phyloP scores from a whole-genome alignment of 1,140 invertebrate genomes.

The Venturia canescens region DNA sequence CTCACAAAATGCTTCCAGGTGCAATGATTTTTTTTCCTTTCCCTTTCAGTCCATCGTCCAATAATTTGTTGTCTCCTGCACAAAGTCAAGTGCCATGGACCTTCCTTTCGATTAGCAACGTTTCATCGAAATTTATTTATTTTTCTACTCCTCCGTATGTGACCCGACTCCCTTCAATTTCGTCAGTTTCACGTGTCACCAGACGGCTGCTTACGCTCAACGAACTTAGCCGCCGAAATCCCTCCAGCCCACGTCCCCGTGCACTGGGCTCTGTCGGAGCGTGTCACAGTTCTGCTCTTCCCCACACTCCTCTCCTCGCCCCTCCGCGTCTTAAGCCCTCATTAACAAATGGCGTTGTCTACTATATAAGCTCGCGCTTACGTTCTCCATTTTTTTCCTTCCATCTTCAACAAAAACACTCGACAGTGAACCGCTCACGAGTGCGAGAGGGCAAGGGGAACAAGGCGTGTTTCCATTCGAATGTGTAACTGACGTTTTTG shows the following conservation, averaged over 20 bases:
- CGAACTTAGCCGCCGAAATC: slow-evolving; percentile 15
- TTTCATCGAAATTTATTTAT: not conserved
- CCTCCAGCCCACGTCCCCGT: not conserved
- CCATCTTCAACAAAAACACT: slow-evolving; percentile 49
- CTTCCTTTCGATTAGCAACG: too few relatives aligned
- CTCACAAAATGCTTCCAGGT: too few relatives aligned
- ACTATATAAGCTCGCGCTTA: not conserved
- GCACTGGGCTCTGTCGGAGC: not conserved
- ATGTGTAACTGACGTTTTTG: slow-evolving; percentile 74
- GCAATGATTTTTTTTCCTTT: too few relatives aligned
- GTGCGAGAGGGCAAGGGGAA: slow-evolving; percentile 24
- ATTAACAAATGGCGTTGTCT: slow-evolving; percentile 46
- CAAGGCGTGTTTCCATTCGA: slow-evolving; percentile 47
- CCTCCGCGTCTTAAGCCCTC: slow-evolving; percentile 13
- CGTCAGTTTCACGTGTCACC: slow-evolving; percentile 12
- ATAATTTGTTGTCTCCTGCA: too few relatives aligned
- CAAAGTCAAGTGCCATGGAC: too few relatives aligned
- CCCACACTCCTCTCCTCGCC: not conserved
- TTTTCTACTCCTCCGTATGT: not conserved
- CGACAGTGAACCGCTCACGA: slow-evolving; percentile 31
- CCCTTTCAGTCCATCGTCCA: too few relatives aligned
- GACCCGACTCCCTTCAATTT: slow-evolving; percentile 6
- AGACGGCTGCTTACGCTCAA: slow-evolving; percentile 25
- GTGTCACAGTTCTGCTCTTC: slow-evolving; percentile 5
- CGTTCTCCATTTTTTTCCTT: not conserved